Conservation (phyloP, 1,140 invertebrate species). For the Helicoverpa armigera region DNA sequence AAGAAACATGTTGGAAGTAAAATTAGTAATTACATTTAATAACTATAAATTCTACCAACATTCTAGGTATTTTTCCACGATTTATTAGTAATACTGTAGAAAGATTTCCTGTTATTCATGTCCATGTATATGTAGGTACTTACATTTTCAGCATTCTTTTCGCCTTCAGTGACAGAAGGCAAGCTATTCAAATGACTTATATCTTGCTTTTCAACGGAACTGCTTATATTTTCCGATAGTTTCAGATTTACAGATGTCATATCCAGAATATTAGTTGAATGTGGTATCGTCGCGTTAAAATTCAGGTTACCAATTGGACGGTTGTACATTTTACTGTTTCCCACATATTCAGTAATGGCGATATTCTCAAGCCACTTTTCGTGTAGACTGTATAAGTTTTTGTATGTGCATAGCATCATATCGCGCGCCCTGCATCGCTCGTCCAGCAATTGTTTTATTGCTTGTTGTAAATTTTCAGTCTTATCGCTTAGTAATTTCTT, state of each 20-base stretch:
- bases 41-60: too few species aligned
- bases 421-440: constrained; percentile 91
- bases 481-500: constrained; percentile 93
- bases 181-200: constrained; percentile 77
- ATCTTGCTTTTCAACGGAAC: constrained; percentile 78
- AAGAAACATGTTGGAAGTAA: too few species aligned
- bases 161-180: constrained; percentile 76
- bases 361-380: constrained; percentile 84
- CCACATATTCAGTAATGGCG: constrained; percentile 76
- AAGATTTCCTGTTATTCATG: not conserved
- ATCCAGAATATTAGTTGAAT: constrained; percentile 83
- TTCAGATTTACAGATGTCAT: constrained; percentile 82
- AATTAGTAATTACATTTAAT: too few species aligned
- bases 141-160: constrained; percentile 80
- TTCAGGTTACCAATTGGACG: constrained; percentile 82
- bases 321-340: constrained; percentile 72
- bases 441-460: constrained; percentile 91
- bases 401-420: constrained; percentile 90
- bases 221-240: constrained; percentile 83
- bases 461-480: constrained; percentile 91
- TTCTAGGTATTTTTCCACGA: too few species aligned
- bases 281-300: constrained; percentile 79
- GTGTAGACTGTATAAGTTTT: constrained; percentile 86
- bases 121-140: constrained; percentile 49
- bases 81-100: too few species aligned